Evolutionary conservation across 2,888 invertebrate species (phyloP).

Genomic region (Stegophylla sp.): DNA sequence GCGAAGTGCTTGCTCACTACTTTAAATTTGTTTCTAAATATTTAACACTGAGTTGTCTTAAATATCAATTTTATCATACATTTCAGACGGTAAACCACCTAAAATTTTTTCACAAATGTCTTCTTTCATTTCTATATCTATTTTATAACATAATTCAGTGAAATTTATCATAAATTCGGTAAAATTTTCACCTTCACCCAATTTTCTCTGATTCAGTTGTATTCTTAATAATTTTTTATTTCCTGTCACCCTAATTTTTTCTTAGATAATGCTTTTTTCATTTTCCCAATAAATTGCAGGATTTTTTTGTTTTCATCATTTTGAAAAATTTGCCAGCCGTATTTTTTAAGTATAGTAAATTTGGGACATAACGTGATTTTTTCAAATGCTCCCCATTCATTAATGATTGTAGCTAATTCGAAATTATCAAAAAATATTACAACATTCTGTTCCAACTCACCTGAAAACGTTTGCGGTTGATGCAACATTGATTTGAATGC

Average conservation of each 20-base stretch:
- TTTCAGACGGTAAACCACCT: not conserved
- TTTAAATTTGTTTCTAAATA: not conserved
- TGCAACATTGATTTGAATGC: too few species aligned
- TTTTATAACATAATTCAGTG: not conserved
- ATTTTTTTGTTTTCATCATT: not conserved
- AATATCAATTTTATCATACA: not conserved
- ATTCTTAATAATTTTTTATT: not conserved
- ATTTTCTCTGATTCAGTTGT: not conserved
- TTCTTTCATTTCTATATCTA: not conserved
- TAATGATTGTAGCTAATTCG: not conserved
- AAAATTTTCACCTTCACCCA: not conserved
- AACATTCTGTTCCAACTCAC: too few species aligned
- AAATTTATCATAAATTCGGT: not conserved
- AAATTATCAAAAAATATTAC: not conserved
- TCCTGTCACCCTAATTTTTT: not conserved
- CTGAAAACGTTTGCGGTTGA: too few species aligned
- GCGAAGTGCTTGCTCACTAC: too few species aligned
- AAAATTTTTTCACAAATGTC: not conserved
- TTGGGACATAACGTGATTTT: not conserved
- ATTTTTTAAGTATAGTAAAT: not conserved
- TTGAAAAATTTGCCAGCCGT: not conserved
- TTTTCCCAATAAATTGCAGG: not conserved
- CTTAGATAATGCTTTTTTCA: not conserved
- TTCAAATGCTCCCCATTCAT: not conserved
- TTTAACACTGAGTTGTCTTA: not conserved